Conservation (phyloP, 2,888 invertebrate species). For the Napeogenes inachia region DNA sequence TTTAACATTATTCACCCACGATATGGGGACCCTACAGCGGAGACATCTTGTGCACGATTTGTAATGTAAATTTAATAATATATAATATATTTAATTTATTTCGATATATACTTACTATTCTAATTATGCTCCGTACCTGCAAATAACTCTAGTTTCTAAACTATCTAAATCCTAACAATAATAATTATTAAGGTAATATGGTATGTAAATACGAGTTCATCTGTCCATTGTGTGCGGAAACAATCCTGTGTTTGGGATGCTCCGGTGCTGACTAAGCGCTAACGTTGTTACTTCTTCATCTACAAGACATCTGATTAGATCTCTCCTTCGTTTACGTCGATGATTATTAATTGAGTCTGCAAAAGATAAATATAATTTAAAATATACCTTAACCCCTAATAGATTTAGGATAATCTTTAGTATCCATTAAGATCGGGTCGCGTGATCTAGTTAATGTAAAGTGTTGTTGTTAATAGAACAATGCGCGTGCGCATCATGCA, state of each 20-base stretch:
- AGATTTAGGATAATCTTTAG: no score
- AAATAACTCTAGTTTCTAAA: no score
- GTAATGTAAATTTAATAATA: not conserved
- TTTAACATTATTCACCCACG: slow-evolving; percentile 25
- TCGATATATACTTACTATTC: no score
- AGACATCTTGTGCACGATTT: slow-evolving; percentile 25
- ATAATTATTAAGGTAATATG: slow-evolving; percentile 37
- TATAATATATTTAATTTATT: no score
- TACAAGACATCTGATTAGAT: slow-evolving; percentile 30
- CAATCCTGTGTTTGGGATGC: slow-evolving; percentile 69
- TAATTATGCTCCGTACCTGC: no score
- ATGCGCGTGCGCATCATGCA: slow-evolving; percentile 35
- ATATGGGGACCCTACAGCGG: slow-evolving; percentile 21
- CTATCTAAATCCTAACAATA: not conserved
- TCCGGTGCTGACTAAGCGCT: slow-evolving; percentile 50
- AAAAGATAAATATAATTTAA: no score
- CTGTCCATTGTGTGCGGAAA: slow-evolving; percentile 56
- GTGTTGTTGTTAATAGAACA: not conserved
- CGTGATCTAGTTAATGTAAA: not conserved
- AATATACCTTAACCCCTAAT: no score
- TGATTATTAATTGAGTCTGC: not conserved
- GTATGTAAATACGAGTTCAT: slow-evolving; percentile 51
- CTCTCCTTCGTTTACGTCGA: slow-evolving; percentile 2
- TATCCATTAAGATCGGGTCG: not conserved
- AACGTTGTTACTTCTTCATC: not conserved